Evolutionary conservation across 37 sponge, comb jelly and placozoan genomes (phyloP), one percentile per base, ranked within the genome.

Genomic region (Haliclona indistincta): DNA sequence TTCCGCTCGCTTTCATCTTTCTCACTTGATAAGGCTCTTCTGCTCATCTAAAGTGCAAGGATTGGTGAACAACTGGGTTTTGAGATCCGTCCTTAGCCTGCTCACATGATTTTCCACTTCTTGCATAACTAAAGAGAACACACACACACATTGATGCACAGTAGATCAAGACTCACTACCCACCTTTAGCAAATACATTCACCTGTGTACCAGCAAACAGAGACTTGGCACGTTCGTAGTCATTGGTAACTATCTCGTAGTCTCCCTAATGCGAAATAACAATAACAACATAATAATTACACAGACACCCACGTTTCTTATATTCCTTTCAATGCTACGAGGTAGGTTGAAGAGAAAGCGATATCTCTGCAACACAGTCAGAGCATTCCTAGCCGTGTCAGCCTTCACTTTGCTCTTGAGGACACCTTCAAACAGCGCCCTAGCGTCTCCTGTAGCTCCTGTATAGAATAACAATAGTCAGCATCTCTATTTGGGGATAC

Each of bases 281-380:
- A n/a, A n/a, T n/a, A n/a, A n/a, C n/a, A n/a, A n/a, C 47, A 6
- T 4, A 45, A 15, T 1, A 28, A 30, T 67, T 2, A 3, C 28
- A n/a, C 43, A 3, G 20, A 34, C 20, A 29, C 86, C 61, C 54
- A 94, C 95, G 70, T 76, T 83, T 13, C 39, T 80, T 36, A 96
- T 93, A 66, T 93, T 96, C 71, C 54, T 80, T 52, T 89, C 95
- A 67, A 96, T 92, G 64, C 60, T 92, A 42, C 77, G 54, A 0
- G 97, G 97, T 15, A 96, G 88, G 63, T 80, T 86, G 70, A 96
- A 96, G 67, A 96, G 84, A 53, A 93, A 93, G 0, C 94, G 69
- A 49, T 91, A 93, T 0, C 94, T 69, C 78, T 96, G 97, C 25
- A 96, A 70, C 7, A 96, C 85, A 35, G 58, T 86, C 44, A 96